Percentiles rank a stretch among this genome's conserved stretches.
Conservation (phyloP, 2,888 invertebrate species). For the Auanema freiburgensis region DNA sequence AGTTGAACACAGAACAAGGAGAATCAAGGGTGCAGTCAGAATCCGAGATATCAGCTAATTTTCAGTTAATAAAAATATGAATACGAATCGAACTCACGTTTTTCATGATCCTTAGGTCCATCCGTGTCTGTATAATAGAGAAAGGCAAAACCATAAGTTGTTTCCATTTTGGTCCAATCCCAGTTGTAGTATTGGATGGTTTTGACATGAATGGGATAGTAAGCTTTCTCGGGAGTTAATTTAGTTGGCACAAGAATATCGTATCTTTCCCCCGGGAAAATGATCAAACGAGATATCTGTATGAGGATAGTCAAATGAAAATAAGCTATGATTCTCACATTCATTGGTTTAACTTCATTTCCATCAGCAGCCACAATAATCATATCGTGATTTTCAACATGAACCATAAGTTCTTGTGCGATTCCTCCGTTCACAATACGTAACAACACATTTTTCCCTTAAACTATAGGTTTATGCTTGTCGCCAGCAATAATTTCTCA, state of each 20-base stretch:
- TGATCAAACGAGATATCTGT: conserved; percentile 45
- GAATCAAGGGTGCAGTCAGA: background rate
- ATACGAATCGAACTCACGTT: conserved; percentile 18
- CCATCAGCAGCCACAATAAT: conserved; percentile 58
- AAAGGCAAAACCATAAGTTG: conserved; percentile 49
- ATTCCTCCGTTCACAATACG: conserved; percentile 60
- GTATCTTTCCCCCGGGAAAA: conserved; percentile 62
- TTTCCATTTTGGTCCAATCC: conserved; percentile 46
- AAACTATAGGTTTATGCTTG: conserved; percentile 7
- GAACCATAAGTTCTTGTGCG: conserved; percentile 54
- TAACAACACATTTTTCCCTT: conserved; percentile 41
- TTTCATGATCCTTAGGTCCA: conserved; percentile 25
- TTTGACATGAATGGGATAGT: conserved; percentile 33
- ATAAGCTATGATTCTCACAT: conserved; percentile 18
- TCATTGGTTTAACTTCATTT: conserved; percentile 46
- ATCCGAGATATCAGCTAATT: background rate
- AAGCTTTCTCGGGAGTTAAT: conserved; percentile 34
- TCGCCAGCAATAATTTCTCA: conserved; percentile 7
- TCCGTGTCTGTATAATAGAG: conserved; percentile 43
- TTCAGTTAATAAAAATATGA: conserved; percentile 2
- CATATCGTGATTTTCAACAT: conserved; percentile 53
- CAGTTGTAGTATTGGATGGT: conserved; percentile 43
- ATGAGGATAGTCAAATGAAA: too few relatives aligned
- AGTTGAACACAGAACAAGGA: conserved; percentile 19
- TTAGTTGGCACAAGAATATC: conserved; percentile 52